Conservation (phyloP, 2,113 vertebrate species). For the Enhydra lutris region DNA sequence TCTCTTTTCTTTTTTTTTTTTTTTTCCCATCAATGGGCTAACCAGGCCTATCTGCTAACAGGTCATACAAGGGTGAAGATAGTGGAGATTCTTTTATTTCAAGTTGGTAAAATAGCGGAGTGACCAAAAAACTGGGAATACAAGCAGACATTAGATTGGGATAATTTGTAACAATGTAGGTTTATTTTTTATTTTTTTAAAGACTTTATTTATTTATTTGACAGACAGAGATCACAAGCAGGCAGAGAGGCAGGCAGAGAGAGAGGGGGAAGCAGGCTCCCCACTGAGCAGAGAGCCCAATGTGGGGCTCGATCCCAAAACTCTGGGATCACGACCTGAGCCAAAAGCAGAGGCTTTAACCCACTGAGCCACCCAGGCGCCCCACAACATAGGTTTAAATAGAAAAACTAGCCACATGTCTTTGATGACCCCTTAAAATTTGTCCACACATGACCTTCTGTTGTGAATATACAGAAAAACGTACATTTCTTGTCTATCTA, state of each 20-base stretch:
- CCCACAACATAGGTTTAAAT: background rate
- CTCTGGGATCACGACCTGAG: no score
- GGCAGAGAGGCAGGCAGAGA: no score
- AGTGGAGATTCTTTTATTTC: background rate
- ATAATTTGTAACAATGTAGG: background rate
- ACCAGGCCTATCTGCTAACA: background rate
- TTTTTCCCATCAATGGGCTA: background rate
- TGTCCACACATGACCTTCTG: background rate
- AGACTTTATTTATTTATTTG: no score
- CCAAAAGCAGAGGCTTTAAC: no score
- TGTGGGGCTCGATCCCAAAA: no score
- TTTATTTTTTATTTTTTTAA: background rate
- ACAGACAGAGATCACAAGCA: no score
- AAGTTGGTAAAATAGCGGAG: background rate
- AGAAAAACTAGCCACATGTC: background rate
- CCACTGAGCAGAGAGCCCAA: no score
- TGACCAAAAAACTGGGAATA: background rate
- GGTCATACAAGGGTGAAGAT: background rate
- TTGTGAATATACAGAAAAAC: background rate
- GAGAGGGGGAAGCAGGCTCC: no score
- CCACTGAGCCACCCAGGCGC: no score
- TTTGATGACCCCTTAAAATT: background rate
- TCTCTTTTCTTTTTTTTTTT: background rate
- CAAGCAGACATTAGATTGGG: background rate
- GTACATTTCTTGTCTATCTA: constrained; percentile 51